phyloP scores from a whole-genome alignment of 2,113 vertebrate genomes.

The Trematocara variabile region DNA sequence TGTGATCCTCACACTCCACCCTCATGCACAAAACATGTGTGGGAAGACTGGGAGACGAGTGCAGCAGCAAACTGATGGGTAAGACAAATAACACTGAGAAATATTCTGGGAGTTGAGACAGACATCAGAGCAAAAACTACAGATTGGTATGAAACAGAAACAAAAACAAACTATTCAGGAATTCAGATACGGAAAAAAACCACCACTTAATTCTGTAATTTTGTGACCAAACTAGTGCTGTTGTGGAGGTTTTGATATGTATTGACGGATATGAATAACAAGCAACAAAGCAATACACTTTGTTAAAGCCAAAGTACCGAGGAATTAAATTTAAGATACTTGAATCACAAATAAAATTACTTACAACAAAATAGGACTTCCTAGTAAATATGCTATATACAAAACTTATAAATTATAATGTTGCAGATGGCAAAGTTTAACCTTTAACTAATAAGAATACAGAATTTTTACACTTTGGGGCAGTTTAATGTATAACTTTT shows the following conservation, averaged over 20 bases:
- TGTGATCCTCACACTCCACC: constrained; percentile 64
- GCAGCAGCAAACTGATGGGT: constrained; percentile 18
- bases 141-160: constrained; percentile 13
- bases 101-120: constrained; percentile 29
- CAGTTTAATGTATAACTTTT: background rate
- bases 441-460: background rate
- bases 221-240: background rate
- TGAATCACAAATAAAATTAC: background rate
- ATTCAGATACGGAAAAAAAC: background rate
- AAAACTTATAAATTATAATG: background rate
- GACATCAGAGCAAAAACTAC: constrained; percentile 55
- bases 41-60: constrained; percentile 43
- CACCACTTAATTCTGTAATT: background rate
- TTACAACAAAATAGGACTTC: background rate
- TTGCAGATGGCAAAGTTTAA: background rate
- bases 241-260: background rate
- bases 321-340: background rate
- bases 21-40: constrained; percentile 53
- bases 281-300: background rate
- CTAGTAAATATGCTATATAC: background rate
- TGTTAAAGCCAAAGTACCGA: background rate
- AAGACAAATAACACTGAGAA: constrained; percentile 41
- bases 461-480: background rate
- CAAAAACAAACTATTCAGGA: constrained; percentile 10
- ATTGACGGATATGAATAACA: background rate